These are phyloP conservation scores for Drosophila neotestacea DNA, from an alignment of 2,888 invertebrate species.

Conservation along the genomic window DNA sequence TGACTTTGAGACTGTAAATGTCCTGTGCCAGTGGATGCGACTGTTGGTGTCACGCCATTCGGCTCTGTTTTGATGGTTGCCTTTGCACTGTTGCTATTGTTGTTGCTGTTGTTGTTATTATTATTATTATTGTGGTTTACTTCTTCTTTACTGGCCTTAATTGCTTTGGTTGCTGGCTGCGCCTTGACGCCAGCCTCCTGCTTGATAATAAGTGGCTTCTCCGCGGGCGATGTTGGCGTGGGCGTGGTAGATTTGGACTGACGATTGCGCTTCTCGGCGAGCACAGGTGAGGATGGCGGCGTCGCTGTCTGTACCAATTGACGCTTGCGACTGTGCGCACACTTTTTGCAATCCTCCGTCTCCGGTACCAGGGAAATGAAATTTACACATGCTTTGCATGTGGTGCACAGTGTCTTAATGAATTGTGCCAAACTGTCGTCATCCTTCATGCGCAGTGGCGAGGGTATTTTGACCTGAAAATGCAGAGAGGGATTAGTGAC, in stretches of 20 bases:
- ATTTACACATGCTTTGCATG: slow-evolving; percentile 85
- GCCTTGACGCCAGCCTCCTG: slow-evolving; percentile 59
- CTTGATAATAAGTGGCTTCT: slow-evolving; percentile 55
- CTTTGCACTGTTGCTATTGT: slow-evolving; percentile 39
- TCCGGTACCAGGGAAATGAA: slow-evolving; percentile 84
- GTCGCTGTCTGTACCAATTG: slow-evolving; percentile 71
- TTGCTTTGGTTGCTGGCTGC: slow-evolving; percentile 28
- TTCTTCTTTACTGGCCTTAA: slow-evolving; percentile 53
- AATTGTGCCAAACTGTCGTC: slow-evolving; percentile 84
- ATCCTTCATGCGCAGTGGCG: slow-evolving; percentile 83
- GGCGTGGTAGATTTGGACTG: slow-evolving; percentile 69
- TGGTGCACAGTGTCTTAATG: slow-evolving; percentile 84
- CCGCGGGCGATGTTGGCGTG: slow-evolving; percentile 60
- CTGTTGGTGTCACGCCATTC: slow-evolving; percentile 51
- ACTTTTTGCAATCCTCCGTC: slow-evolving; percentile 85
- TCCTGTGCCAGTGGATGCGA: slow-evolving; percentile 33
- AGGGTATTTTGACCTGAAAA: slow-evolving; percentile 84
- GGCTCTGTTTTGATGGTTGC: slow-evolving; percentile 58
- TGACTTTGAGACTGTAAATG: slow-evolving; percentile 36
- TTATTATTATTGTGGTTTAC: slow-evolving; percentile 51
- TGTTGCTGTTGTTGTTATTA: slow-evolving; percentile 45
- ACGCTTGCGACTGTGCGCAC: slow-evolving; percentile 81
- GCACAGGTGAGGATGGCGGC: slow-evolving; percentile 78
- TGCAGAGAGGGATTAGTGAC: not conserved
- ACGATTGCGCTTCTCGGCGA: slow-evolving; percentile 80